These are phyloP conservation scores for Achroia grisella DNA, from an alignment of 1,140 invertebrate genomes.

Conservation along the genomic window DNA sequence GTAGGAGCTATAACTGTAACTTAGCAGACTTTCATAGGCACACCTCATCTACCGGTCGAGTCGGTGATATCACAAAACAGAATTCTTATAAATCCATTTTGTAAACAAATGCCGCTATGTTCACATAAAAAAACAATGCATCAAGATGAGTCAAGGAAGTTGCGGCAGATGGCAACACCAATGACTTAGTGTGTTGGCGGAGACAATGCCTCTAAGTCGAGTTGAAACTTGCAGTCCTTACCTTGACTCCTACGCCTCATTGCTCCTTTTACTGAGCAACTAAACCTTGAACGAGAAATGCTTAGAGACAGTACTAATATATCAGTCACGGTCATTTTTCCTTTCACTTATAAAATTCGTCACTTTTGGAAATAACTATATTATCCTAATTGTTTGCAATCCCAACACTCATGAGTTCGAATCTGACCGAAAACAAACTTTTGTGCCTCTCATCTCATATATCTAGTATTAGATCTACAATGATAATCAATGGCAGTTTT, in stretches of 20 bases:
- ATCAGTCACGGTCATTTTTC: too few relatives aligned
- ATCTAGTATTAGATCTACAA: too few relatives aligned
- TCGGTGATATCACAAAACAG: conserved; percentile 10
- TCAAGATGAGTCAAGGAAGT: conserved; percentile 24
- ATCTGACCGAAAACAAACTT: too few relatives aligned
- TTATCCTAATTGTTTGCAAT: too few relatives aligned
- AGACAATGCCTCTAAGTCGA: conserved; percentile 54
- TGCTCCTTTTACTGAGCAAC: conserved; percentile 50
- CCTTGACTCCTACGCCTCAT: conserved; percentile 65
- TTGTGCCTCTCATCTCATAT: too few relatives aligned
- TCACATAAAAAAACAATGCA: conserved; percentile 18
- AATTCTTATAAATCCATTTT: conserved; percentile 2
- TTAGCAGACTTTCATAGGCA: too few relatives aligned
- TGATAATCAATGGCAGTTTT: too few relatives aligned
- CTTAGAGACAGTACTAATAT: conserved; percentile 2
- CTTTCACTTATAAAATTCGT: too few relatives aligned
- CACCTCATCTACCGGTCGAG: neutral
- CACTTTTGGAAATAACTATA: too few relatives aligned
- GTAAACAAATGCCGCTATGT: conserved; percentile 11
- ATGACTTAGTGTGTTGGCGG: conserved; percentile 56
- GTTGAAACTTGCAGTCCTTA: conserved; percentile 62
- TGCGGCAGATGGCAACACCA: conserved; percentile 35
- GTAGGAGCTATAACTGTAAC: too few relatives aligned
- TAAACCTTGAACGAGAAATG: conserved; percentile 28
- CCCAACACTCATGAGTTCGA: too few relatives aligned